phyloP scores from a whole-genome alignment of 2,113 vertebrate genomes.

The Notarius quadriscutis region DNA sequence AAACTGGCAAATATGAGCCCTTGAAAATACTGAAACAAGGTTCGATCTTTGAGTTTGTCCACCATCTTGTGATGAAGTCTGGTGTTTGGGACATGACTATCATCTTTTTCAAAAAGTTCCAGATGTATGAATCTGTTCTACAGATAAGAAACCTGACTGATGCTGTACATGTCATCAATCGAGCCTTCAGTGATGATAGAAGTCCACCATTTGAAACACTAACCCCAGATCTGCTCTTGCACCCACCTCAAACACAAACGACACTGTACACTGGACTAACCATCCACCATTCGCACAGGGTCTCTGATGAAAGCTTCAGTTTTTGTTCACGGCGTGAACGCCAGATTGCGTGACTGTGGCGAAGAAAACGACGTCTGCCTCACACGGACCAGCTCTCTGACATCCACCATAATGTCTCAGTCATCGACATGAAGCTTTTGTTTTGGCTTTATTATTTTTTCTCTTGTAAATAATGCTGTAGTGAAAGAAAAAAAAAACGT shows the following conservation, averaged over 20 bases:
- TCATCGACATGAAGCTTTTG: constrained; percentile 14
- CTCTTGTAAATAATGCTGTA: constrained; percentile 53
- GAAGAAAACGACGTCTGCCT: constrained; percentile 43
- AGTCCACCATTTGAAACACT: background rate
- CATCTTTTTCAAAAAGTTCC: background rate
- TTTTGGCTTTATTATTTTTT: constrained; percentile 36
- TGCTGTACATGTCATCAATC: background rate
- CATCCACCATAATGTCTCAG: constrained; percentile 29
- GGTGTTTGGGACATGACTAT: background rate
- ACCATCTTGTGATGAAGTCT: background rate
- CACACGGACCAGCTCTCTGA: constrained; percentile 39
- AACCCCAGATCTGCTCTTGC: background rate
- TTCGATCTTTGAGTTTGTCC: background rate
- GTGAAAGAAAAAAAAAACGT: constrained; percentile 40
- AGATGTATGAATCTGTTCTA: background rate
- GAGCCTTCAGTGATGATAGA: background rate
- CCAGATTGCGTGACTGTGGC: constrained; percentile 35
- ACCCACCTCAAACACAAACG: constrained; percentile 19
- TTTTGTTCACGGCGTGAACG: constrained; percentile 38
- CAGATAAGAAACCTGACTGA: background rate
- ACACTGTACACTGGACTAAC: constrained; percentile 20
- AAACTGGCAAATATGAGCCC: background rate
- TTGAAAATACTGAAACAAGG: background rate
- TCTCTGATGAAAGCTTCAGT: constrained; percentile 23
- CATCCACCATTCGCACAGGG: constrained; percentile 41